Evolutionary conservation across 2,113 vertebrate genomes (phyloP).

Genomic region (Apodemus sylvaticus): DNA sequence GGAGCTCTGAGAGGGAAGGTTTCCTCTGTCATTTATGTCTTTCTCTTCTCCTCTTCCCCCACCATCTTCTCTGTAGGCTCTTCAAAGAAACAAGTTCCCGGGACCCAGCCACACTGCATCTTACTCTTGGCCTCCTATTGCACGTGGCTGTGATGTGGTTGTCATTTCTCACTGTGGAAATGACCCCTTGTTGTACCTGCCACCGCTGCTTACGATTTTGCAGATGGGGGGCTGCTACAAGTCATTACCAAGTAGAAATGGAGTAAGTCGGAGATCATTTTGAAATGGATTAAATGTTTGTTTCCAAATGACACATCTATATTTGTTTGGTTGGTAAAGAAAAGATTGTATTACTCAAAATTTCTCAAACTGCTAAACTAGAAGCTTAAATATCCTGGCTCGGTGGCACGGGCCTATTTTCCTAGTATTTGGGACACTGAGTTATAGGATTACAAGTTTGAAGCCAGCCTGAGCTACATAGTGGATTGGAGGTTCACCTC

Average conservation of each 20-base stretch:
- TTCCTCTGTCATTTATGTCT: neutral
- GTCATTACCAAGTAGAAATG: constrained; percentile 81
- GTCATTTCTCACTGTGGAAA: constrained; percentile 87
- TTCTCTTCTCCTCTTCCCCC: neutral
- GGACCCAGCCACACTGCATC: constrained; percentile 84
- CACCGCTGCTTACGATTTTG: constrained; percentile 90
- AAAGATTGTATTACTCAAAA: neutral
- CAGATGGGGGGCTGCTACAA: constrained; percentile 79
- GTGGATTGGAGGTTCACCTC: neutral
- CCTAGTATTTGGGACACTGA: neutral
- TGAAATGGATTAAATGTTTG: neutral
- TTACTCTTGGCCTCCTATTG: constrained; percentile 92
- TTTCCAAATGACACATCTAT: neutral
- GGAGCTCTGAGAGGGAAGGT: neutral
- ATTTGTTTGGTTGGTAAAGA: neutral
- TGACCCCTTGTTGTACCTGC: constrained; percentile 90
- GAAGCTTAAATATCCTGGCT: neutral
- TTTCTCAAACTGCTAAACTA: neutral
- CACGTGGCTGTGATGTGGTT: constrained; percentile 89
- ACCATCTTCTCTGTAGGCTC: constrained; percentile 83
- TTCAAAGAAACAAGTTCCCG: constrained; percentile 80
- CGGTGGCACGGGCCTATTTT: neutral
- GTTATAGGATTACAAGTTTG: neutral
- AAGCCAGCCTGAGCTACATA: neutral
- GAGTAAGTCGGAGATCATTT: constrained; percentile 87